A percentile compares a stretch with the other conserved stretches of the same genome.
Evolutionary conservation across 2,888 invertebrate genomes (phyloP).

Genomic region (Drosophila stalkeri): DNA sequence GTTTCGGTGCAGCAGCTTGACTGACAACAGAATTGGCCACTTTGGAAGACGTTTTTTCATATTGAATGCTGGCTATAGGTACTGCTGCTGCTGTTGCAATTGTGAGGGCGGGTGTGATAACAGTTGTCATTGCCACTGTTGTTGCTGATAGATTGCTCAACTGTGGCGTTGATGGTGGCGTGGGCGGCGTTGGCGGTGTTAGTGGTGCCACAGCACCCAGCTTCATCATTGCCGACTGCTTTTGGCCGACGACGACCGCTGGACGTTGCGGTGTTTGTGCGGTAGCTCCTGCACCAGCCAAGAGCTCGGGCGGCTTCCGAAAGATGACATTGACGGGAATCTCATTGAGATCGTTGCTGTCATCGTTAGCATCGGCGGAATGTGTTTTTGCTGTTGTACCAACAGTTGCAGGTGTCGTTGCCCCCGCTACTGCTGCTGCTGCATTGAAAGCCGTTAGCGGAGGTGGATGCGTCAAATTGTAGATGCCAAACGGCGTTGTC

Average conservation of each 20-base stretch:
- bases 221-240: conserved; percentile 23
- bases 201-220: conserved; percentile 53
- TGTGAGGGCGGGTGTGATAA: conserved; percentile 39
- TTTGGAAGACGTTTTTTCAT: conserved; percentile 78
- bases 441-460: conserved; percentile 69
- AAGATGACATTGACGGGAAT: conserved; percentile 85
- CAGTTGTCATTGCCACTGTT: conserved; percentile 13
- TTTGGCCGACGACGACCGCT: conserved; percentile 33
- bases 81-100: conserved; percentile 14
- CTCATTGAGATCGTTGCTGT: conserved; percentile 81
- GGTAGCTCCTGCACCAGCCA: conserved; percentile 23
- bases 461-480: conserved; percentile 65
- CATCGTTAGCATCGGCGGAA: conserved; percentile 76
- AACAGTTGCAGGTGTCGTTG: conserved; percentile 15
- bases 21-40: conserved; percentile 57
- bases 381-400: conserved; percentile 68
- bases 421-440: conserved; percentile 14
- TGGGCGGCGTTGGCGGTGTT: conserved; percentile 46
- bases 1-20: conserved; percentile 44
- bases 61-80: conserved; percentile 37
- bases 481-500: conserved; percentile 28
- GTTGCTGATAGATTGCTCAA: conserved; percentile 70
- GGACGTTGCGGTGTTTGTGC: conserved; percentile 26
- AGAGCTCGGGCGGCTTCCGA: conserved; percentile 69
- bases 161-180: conserved; percentile 14